A percentile compares a stretch with the other conserved stretches of the same genome.
Evolutionary conservation across 2,797 vertebrate genomes (phyloP).

Genomic region (Eleutherodactylus coqui): DNA sequence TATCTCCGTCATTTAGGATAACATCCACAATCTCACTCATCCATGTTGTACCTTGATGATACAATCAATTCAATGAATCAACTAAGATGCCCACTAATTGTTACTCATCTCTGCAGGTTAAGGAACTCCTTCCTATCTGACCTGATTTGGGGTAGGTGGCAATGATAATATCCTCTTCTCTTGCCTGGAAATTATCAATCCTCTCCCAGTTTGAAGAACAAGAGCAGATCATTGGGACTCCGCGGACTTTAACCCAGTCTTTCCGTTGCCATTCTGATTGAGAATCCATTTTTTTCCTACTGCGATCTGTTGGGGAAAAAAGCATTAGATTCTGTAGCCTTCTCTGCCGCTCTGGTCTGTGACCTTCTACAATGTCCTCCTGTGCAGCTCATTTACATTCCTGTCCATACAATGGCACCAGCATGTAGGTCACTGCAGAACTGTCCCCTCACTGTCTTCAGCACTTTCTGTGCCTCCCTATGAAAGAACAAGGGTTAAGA

Average conservation of each 20-base stretch:
- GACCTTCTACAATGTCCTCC: no score
- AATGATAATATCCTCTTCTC: conserved; percentile 72
- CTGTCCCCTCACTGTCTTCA: not conserved
- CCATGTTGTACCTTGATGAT: conserved; percentile 88
- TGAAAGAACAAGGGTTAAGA: not conserved
- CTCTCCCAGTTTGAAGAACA: conserved; percentile 70
- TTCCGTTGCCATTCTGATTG: conserved; percentile 62
- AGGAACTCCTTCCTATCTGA: conserved; percentile 42
- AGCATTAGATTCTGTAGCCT: no score
- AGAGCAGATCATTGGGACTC: conserved; percentile 66
- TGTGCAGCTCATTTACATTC: not conserved
- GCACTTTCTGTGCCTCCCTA: not conserved
- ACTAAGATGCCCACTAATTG: not conserved
- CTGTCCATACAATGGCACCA: not conserved
- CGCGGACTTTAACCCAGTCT: conserved; percentile 63
- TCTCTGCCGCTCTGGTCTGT: no score
- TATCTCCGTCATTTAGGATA: conserved; percentile 82
- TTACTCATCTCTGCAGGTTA: no score
- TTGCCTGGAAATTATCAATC: conserved; percentile 70
- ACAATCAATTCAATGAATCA: not conserved
- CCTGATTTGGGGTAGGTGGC: conserved; percentile 76
- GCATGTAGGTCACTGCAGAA: not conserved
- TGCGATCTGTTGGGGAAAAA: not conserved
- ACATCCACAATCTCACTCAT: conserved; percentile 90
- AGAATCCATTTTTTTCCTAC: not conserved